A percentile compares a stretch with the other conserved stretches of the same genome.
These are phyloP conservation scores for Propithecus perrieri DNA, from an alignment of 2,797 vertebrate genomes.

Conservation along the genomic window DNA sequence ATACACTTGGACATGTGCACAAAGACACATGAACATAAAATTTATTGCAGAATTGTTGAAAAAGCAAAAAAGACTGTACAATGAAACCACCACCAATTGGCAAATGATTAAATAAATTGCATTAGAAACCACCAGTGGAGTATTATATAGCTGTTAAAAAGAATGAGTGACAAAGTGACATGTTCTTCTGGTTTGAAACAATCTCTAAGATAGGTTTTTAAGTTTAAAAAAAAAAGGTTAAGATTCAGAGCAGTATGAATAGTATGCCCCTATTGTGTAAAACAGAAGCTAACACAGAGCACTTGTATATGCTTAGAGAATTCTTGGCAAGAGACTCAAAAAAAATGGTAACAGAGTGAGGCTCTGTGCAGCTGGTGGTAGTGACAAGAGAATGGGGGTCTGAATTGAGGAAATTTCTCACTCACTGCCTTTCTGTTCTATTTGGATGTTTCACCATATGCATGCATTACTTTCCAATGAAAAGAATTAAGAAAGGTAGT, in stretches of 20 bases:
- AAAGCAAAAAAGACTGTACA: not conserved
- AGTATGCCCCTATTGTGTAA: not conserved
- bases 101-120: not conserved
- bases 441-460: not conserved
- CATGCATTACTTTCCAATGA: not conserved
- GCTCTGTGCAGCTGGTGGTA: not conserved
- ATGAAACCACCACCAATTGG: not conserved
- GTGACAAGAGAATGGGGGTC: not conserved
- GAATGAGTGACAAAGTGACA: not conserved
- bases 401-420: not conserved
- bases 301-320: not conserved
- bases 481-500: not conserved
- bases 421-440: not conserved
- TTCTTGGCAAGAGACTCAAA: not conserved
- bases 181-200: not conserved
- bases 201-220: not conserved
- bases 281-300: not conserved
- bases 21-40: not conserved
- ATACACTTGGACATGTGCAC: not conserved
- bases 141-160: not conserved
- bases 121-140: not conserved
- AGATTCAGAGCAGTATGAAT: not conserved
- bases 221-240: not conserved
- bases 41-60: not conserved
- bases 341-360: not conserved